Base-by-base conservation (phyloP, 2,113 vertebrate species). In the Phyllopteryx taeniolatus region DNA sequence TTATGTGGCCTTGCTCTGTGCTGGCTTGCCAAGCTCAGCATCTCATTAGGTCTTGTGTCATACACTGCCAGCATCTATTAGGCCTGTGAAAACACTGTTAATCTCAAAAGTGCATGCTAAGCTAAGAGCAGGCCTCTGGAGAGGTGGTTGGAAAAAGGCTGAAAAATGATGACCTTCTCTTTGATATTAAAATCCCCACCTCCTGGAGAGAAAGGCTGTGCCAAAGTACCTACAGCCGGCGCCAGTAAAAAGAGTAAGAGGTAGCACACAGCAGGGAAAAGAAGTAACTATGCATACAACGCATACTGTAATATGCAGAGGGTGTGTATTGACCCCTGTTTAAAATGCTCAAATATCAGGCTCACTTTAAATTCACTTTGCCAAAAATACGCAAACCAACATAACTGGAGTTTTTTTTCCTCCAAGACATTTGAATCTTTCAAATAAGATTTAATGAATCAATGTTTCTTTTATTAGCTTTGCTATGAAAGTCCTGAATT, bases 41-140 rank as follows among this genome's bases (percentile, higher is more conserved):
- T 83, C 85, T 85, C 83, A 84, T 89, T 86, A 84, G 78, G 66
- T 69, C 78, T 68, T 57, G 72, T 71, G 83, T 86, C 79, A 79
- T 72, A 73, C 81, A 46, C 68, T 81, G 81, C 86, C 79, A 76
- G 79, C 81, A 83, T 79, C 80, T 83, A 75, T 70, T 80, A 87
- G 77, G 77, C 74, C 76, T 77, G 73, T 71, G 51, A 87, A 88
- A 86, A 83, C 68, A 79, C 67, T 22, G 64, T 74, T 77, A 74
- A 83, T 81, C 64, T 81, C 61, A 71, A 70, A 66, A 62, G 76
- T 77, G 79, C 67, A 10, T 67, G 73, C 54, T 77, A 54, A 79
- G 70, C 76, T 76, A 72, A 76, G 19, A 90, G 72, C 22, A 57
- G 74, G 68, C 71, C 72, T 83, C 82, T 84, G 74, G 78, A 88